Base-by-base conservation (phyloP, 92 coral and sea anemone species). In the Phenganax subtilis region DNA sequence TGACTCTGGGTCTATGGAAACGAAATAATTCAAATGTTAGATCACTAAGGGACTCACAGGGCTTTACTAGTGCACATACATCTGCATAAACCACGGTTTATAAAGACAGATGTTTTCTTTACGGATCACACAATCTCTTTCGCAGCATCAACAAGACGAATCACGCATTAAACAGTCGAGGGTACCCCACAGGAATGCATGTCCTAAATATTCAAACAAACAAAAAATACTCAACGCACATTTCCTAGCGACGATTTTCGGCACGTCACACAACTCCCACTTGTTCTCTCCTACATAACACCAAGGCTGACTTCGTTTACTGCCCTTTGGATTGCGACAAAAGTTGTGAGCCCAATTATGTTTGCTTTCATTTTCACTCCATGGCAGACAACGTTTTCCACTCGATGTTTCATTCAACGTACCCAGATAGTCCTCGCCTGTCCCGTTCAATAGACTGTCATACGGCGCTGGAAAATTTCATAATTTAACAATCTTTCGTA, bases 271-370 rank as follows among this genome's bases (percentile, higher is more conserved):
- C 9, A 57, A 61, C 70, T 94, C 97, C 74, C 54, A 66, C 27
- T 75, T 61, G 17, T 80, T 1, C 0, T 64, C 53, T 51, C 81
- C 90, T 31, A 88, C 90, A 71, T 80, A 89, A 67, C 98, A 94
- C 97, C 97, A 94, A 8, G 98, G 98, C 7, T 86, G 78, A 15
- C 62, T 75, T 12, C 65, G 47, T 16, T 64, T 59, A 61, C 30
- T 62, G n/a, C 89, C 90, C 15, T 78, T 80, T 2, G 89, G 91
- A 65, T 94, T 92, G 12, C 98, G 94, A 84, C 98, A 94, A 83
- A 80, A 94, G 84, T 92, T 94, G 25, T 87, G 92, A 0, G 81
- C 77, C 71, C 85, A 58, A 54, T 86, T 87, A 27, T 71, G 84
- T 51, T 87, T 81, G 30, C 80, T 84, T 54, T 83, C 86, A 67